phyloP scores from a whole-genome alignment of 2,797 vertebrate species.

The Ara ararauna region DNA sequence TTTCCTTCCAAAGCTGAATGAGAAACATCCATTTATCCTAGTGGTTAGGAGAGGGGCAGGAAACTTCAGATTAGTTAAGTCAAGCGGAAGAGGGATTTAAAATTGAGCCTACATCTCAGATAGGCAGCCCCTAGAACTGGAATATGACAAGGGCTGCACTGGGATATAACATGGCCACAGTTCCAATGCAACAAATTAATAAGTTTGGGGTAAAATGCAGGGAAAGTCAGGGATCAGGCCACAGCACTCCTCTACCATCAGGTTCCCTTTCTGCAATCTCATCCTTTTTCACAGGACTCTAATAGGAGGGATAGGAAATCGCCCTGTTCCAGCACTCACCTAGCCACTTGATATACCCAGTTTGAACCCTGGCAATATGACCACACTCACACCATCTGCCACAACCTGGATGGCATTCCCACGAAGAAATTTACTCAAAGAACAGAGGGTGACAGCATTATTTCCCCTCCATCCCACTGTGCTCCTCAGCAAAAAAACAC shows the following conservation, averaged over 20 bases:
- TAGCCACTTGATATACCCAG: fast-evolving
- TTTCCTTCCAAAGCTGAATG: not conserved
- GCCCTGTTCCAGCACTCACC: not conserved
- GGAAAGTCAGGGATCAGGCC: not conserved
- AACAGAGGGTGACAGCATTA: not conserved
- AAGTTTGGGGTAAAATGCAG: not conserved
- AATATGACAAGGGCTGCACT: not conserved
- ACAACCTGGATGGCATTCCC: not conserved
- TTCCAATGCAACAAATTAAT: not conserved
- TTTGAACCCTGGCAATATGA: not conserved
- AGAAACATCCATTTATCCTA: not conserved
- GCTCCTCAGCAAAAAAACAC: not conserved
- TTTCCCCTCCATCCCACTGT: not conserved
- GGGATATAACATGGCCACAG: not conserved
- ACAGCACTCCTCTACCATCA: not conserved
- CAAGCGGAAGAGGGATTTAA: not conserved
- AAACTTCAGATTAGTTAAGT: not conserved
- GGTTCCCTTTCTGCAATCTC: not conserved
- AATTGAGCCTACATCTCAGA: not conserved
- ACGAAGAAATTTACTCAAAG: not conserved
- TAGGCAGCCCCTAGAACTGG: not conserved
- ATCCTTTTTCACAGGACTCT: not conserved
- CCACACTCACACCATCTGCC: not conserved
- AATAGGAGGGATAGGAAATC: not conserved
- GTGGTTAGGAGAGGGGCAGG: not conserved